These are phyloP conservation scores for Lamellibrachia satsuma DNA, from an alignment of 2,888 invertebrate genomes.

Conservation along the genomic window DNA sequence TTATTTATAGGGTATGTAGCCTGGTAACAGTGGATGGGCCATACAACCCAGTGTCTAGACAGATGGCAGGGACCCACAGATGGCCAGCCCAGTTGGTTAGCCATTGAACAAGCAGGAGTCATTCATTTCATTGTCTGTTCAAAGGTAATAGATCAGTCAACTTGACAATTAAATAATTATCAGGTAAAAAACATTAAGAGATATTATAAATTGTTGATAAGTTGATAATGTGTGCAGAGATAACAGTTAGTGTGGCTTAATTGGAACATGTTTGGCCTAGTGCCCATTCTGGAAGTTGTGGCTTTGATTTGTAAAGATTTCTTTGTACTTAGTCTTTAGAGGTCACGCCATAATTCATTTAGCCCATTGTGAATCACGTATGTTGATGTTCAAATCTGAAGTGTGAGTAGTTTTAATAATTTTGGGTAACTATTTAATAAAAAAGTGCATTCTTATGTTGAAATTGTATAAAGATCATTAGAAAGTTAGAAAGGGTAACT, in stretches of 20 bases:
- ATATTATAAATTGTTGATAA: conserved; percentile 12
- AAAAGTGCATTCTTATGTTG: no score
- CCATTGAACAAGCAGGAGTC: background rate
- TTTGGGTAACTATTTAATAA: no score
- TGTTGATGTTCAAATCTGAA: no score
- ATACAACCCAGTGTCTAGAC: background rate
- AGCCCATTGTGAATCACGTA: no score
- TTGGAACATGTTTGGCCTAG: background rate
- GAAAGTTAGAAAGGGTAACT: no score
- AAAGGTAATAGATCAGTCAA: background rate
- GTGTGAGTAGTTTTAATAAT: no score
- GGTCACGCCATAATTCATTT: background rate
- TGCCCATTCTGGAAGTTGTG: background rate
- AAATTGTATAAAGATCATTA: no score
- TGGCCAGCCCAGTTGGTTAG: background rate
- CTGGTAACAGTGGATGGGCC: background rate
- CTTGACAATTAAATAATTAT: background rate
- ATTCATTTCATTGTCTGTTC: background rate
- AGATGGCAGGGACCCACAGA: background rate
- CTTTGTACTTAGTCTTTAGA: background rate
- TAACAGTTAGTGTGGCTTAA: background rate
- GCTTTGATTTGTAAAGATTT: background rate
- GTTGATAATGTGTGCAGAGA: background rate
- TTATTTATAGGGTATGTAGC: background rate
- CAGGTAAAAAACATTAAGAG: background rate